phyloP scores from a whole-genome alignment of 2,888 invertebrate species.

The Thereva nobilitata region DNA sequence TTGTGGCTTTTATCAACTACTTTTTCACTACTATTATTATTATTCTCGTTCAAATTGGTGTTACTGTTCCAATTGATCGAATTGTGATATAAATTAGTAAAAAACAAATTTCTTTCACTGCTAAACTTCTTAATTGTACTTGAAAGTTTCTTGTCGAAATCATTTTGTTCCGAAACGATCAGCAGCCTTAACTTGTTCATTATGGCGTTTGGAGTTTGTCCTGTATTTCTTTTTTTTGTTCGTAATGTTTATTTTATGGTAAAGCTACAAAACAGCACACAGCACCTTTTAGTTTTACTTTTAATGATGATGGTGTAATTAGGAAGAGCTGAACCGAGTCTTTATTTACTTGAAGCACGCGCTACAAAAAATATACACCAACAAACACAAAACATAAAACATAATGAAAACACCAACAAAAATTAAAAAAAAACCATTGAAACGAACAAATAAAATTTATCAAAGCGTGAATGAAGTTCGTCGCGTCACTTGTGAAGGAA shows the following conservation, averaged over 20 bases:
- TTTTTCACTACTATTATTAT: slow-evolving; percentile 1
- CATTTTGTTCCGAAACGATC: slow-evolving; percentile 42
- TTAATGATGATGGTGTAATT: neutral
- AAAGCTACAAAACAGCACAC: neutral
- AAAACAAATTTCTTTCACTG: slow-evolving; percentile 42
- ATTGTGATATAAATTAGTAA: slow-evolving; percentile 41
- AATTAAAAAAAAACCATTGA: slow-evolving; percentile 4
- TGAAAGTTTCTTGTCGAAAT: slow-evolving; percentile 41
- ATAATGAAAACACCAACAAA: neutral
- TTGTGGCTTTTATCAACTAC: slow-evolving; percentile 30
- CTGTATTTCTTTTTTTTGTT: neutral
- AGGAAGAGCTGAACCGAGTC: neutral
- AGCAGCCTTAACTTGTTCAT: slow-evolving; percentile 42
- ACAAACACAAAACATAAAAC: slow-evolving; percentile 6
- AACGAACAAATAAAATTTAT: slow-evolving; percentile 13
- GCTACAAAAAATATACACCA: neutral
- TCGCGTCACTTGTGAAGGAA: neutral
- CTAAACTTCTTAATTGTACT: slow-evolving; percentile 42
- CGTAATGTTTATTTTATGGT: no score
- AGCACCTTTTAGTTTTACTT: neutral
- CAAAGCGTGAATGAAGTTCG: slow-evolving; percentile 2
- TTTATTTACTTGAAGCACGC: neutral
- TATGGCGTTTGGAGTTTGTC: neutral
- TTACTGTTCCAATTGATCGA: slow-evolving; percentile 42
- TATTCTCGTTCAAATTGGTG: slow-evolving; percentile 36